These are phyloP conservation scores for Uromys caudimaculatus DNA, from an alignment of 2,797 vertebrate species.

Conservation along the genomic window DNA sequence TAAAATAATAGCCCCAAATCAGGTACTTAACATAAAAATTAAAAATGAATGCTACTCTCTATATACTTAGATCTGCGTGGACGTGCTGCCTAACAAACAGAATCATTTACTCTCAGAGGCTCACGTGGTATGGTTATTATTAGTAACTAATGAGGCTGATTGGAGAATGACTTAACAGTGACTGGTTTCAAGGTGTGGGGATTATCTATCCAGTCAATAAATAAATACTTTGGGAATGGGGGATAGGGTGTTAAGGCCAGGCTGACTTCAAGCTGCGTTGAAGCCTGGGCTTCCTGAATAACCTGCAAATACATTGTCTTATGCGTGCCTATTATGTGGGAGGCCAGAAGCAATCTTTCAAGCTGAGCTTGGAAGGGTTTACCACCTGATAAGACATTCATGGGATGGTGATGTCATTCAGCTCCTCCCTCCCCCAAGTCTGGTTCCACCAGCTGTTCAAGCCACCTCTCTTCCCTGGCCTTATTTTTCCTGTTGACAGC, in stretches of 20 bases:
- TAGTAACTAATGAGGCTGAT: neutral
- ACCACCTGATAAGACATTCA: neutral
- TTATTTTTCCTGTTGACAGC: constrained; percentile 49
- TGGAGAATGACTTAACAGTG: constrained; percentile 15
- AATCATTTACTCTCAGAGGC: constrained; percentile 37
- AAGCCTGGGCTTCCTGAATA: neutral
- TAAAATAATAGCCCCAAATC: constrained; percentile 7
- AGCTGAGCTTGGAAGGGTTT: constrained; percentile 1
- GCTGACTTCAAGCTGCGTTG: neutral
- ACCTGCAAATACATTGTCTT: neutral
- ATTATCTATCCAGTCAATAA: neutral
- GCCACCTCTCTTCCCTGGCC: constrained; percentile 28
- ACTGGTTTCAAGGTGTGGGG: neutral
- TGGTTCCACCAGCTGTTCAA: constrained; percentile 76
- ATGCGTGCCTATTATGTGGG: neutral
- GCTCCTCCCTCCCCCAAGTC: constrained; percentile 64
- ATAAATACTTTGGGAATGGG: neutral
- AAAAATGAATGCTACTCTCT: neutral
- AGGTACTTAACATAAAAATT: constrained; percentile 12
- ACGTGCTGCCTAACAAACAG: neutral
- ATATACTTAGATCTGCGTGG: neutral
- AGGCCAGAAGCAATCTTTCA: constrained; percentile 1
- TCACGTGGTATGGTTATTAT: neutral
- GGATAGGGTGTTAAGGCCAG: neutral
- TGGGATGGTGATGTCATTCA: neutral